Conservation (phyloP, 2,888 invertebrate genomes). For the Andrena trimmerana region DNA sequence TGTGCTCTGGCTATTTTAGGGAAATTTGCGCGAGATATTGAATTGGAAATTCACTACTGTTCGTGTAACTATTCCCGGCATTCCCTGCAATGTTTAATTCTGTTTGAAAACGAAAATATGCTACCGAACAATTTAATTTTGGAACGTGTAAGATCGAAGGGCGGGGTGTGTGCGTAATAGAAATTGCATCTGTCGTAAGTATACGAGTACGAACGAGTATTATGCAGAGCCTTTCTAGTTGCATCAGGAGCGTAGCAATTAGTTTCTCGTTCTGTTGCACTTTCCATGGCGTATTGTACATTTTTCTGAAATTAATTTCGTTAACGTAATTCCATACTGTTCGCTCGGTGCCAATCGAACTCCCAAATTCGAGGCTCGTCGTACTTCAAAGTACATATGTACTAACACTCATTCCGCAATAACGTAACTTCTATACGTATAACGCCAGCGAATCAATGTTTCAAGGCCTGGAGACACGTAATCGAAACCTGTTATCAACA, state of each 20-base stretch:
- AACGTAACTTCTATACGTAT: background rate
- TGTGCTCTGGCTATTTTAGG: background rate
- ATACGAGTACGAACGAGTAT: slow-evolving; percentile 7
- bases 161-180: background rate
- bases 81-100: background rate
- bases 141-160: slow-evolving; percentile 8
- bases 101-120: background rate
- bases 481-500: slow-evolving; percentile 14
- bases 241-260: slow-evolving; percentile 51
- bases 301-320: slow-evolving; percentile 54
- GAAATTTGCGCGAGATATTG: background rate
- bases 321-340: background rate
- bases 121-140: background rate
- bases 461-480: background rate
- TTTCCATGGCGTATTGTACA: slow-evolving; percentile 45
- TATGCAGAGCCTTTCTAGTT: slow-evolving; percentile 36
- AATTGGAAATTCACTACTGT: background rate
- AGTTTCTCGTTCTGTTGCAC: slow-evolving; percentile 37
- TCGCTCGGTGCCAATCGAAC: background rate
- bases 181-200: slow-evolving; percentile 10
- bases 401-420: background rate
- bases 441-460: background rate
- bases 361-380: background rate
- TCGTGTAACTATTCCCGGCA: background rate
- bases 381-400: background rate